These are phyloP conservation scores for Dicrostonyx torquatus DNA, from an alignment of 2,797 vertebrate species.

Conservation along the genomic window DNA sequence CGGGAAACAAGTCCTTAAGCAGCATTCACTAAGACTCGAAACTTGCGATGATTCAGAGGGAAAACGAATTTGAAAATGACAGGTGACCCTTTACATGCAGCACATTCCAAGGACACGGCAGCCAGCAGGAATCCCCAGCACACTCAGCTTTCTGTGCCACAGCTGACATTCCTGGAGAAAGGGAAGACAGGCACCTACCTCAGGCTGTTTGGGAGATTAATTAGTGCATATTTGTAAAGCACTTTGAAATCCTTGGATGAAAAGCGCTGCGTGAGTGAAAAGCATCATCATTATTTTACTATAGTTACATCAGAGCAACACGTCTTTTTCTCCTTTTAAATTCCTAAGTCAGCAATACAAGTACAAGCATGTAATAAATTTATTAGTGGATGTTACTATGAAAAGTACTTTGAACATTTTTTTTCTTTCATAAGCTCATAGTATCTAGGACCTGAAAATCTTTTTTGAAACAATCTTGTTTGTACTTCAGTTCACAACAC, in stretches of 20 bases:
- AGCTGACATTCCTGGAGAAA: slow-evolving; percentile 13
- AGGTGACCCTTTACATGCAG: slow-evolving; percentile 69
- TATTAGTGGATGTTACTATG: background rate
- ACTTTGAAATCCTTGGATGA: slow-evolving; percentile 81
- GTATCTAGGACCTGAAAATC: background rate
- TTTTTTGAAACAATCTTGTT: background rate
- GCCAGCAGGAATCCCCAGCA: background rate
- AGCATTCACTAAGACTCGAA: slow-evolving; percentile 35
- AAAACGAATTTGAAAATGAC: background rate
- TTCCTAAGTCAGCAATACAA: slow-evolving; percentile 41
- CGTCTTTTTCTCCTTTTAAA: slow-evolving; percentile 50
- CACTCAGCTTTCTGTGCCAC: background rate
- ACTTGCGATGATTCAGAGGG: background rate
- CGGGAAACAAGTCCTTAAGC: slow-evolving; percentile 13
- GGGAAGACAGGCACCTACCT: slow-evolving; percentile 78
- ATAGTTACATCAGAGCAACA: slow-evolving; percentile 54
- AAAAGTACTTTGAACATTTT: background rate
- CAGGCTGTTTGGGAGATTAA: slow-evolving; percentile 72
- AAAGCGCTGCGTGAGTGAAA: slow-evolving; percentile 79
- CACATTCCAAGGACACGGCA: background rate
- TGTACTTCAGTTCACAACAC: background rate
- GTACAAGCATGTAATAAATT: slow-evolving; percentile 16
- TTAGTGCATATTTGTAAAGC: slow-evolving; percentile 80
- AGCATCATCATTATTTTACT: slow-evolving; percentile 75
- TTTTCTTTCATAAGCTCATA: background rate